Evolutionary conservation across 2,113 vertebrate genomes (phyloP).

Genomic region (Brachyhypopomus occidentalis): DNA sequence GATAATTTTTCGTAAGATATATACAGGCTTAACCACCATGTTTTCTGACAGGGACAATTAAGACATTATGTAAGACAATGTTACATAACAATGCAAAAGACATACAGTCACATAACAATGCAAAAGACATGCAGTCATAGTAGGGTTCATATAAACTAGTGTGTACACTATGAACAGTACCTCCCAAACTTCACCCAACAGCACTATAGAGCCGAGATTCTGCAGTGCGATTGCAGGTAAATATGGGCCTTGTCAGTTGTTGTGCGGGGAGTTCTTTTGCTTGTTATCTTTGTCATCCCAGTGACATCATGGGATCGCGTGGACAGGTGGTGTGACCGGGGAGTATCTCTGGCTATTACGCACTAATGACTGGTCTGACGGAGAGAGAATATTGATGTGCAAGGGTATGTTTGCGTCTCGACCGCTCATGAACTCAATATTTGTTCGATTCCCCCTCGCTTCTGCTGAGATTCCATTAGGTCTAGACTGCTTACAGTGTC

Average conservation of each 20-base stretch:
- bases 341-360: conserved; percentile 1
- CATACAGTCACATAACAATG: too few relatives aligned
- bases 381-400: conserved; percentile 8
- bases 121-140: too few relatives aligned
- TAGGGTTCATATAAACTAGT: too few relatives aligned
- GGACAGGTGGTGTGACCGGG: background rate
- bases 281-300: conserved; percentile 2
- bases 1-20: too few relatives aligned
- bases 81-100: too few relatives aligned
- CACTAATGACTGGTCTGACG: background rate
- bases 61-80: too few relatives aligned
- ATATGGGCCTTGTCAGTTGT: background rate
- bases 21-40: too few relatives aligned
- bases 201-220: background rate
- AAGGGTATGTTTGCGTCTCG: background rate
- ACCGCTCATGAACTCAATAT: background rate
- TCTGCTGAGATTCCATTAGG: background rate
- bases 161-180: too few relatives aligned
- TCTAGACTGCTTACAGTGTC: background rate
- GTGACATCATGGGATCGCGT: background rate
- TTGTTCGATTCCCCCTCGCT: background rate
- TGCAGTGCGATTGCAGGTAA: too few relatives aligned
- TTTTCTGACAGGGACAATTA: too few relatives aligned
- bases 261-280: background rate
- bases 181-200: background rate